phyloP scores from a whole-genome alignment of 2,888 invertebrate genomes.

The Chironomus riparius region DNA sequence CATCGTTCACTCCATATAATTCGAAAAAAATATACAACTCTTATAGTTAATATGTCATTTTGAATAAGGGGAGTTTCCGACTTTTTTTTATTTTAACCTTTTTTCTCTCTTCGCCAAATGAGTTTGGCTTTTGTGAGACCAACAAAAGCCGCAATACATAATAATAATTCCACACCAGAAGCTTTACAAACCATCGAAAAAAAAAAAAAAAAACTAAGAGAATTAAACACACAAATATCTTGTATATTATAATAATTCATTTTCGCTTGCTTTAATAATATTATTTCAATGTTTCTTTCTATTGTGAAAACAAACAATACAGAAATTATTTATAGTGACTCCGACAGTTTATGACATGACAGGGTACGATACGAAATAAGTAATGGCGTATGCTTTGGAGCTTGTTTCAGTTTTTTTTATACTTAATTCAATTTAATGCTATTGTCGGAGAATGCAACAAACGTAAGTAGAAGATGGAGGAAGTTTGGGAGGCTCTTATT shows the following conservation, averaged over 20 bases:
- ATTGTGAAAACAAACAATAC: constrained; percentile 21
- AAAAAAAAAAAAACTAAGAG: neutral
- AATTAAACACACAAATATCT: constrained; percentile 5
- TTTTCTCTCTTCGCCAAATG: too few relatives aligned
- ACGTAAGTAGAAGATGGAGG: too few relatives aligned
- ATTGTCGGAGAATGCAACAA: neutral
- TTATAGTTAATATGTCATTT: constrained; percentile 4
- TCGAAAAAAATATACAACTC: neutral
- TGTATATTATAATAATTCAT: neutral
- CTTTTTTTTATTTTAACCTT: too few relatives aligned
- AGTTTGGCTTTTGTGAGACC: neutral
- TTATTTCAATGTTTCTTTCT: constrained; percentile 19
- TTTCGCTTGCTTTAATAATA: constrained; percentile 12
- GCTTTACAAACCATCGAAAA: too few relatives aligned
- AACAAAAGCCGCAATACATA: neutral
- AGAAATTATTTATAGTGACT: constrained; percentile 21
- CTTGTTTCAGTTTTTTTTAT: neutral
- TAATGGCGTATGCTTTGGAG: neutral
- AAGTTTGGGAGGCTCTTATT: too few relatives aligned
- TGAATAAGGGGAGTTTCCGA: constrained; percentile 7
- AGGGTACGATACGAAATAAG: neutral
- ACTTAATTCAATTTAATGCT: neutral
- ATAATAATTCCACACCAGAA: neutral
- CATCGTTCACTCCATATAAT: neutral
- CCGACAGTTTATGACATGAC: constrained; percentile 23